Conservation (phyloP, 1,140 invertebrate genomes). For the Bombus waltoni region DNA sequence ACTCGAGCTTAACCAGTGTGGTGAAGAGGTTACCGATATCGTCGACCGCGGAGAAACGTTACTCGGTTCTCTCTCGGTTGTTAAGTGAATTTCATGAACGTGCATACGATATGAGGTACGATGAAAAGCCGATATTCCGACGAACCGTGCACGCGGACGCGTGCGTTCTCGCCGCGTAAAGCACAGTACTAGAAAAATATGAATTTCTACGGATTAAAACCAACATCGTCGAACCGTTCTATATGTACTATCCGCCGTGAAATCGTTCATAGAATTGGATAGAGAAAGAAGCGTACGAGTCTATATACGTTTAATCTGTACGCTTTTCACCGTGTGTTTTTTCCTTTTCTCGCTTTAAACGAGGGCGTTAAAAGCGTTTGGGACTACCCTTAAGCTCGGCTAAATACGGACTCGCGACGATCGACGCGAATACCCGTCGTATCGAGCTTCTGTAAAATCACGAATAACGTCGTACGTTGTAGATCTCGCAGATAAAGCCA, state of each 20-base stretch:
- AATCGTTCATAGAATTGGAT: neutral
- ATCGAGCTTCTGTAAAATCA: neutral
- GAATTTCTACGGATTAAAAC: conserved; percentile 6
- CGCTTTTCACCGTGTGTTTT: neutral
- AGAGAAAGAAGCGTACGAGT: neutral
- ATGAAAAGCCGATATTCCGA: conserved; percentile 18
- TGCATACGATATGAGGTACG: neutral
- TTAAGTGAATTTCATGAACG: conserved; percentile 1
- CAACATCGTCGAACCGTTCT: neutral
- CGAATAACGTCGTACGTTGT: neutral
- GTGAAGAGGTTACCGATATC: conserved; percentile 10
- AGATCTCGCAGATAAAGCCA: neutral
- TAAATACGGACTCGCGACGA: neutral
- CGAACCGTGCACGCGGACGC: neutral
- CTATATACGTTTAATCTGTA: conserved; percentile 13
- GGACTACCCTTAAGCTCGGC: neutral
- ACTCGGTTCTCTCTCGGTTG: neutral
- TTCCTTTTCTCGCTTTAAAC: neutral
- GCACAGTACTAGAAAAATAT: neutral
- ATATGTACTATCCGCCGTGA: neutral
- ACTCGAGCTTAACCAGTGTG: neutral
- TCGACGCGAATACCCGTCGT: neutral
- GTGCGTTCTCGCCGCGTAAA: too few relatives aligned
- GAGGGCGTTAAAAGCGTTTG: conserved; percentile 13
- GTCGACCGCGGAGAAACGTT: neutral